Evolutionary conservation across 2,113 vertebrate species (phyloP).

Genomic region (Nematolebias whitei): DNA sequence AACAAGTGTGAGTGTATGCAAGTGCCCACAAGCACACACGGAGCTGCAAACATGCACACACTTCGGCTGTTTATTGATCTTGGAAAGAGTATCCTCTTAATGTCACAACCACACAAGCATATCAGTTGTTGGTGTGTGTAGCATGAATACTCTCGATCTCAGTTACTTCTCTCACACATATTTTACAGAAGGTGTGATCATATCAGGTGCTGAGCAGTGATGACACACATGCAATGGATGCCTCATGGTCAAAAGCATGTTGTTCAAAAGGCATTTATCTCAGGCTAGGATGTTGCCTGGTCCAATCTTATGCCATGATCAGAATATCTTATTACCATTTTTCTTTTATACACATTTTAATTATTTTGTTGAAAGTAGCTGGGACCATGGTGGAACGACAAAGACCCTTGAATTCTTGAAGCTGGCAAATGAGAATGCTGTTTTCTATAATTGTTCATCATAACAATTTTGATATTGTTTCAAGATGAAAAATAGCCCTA

Average conservation of each 20-base stretch:
- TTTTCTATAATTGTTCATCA: background rate
- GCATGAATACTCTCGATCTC: conserved; percentile 40
- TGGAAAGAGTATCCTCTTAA: conserved; percentile 72
- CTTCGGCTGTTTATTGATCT: conserved; percentile 52
- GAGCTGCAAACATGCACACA: conserved; percentile 11
- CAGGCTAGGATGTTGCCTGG: conserved; percentile 26
- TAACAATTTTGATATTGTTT: background rate
- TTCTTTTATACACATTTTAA: too few species aligned
- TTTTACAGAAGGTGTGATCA: conserved; percentile 43
- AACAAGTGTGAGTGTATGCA: conserved; percentile 33
- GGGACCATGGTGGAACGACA: too few species aligned
- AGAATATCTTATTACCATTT: too few species aligned
- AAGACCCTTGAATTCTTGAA: too few species aligned
- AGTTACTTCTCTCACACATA: conserved; percentile 23
- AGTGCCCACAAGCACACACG: conserved; percentile 24
- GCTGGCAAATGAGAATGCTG: conserved; percentile 22
- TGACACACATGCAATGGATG: conserved; percentile 35
- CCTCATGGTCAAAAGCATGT: conserved; percentile 60
- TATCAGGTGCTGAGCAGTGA: conserved; percentile 26
- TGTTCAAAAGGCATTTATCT: conserved; percentile 34
- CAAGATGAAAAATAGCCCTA: too few species aligned
- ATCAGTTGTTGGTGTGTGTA: conserved; percentile 67
- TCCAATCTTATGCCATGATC: conserved; percentile 39
- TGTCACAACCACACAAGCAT: conserved; percentile 66
- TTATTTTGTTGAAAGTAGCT: too few species aligned